Evolutionary conservation across 2,888 invertebrate genomes (phyloP).

Genomic region (Aphodius sticticus): DNA sequence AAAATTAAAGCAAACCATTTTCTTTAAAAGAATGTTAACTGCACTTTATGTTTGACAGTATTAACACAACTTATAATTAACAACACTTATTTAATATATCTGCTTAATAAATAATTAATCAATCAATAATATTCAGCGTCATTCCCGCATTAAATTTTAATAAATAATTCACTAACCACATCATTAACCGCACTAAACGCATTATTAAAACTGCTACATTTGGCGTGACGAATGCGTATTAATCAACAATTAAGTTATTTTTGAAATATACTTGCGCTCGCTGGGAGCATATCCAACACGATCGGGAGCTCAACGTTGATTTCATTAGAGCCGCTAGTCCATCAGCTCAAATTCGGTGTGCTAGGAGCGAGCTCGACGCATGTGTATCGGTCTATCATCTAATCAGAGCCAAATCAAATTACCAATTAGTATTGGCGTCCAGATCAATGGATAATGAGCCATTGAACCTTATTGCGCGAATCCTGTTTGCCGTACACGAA

Average conservation of each 20-base stretch:
- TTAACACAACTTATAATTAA: too few species aligned
- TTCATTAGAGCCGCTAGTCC: slow-evolving; percentile 12
- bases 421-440: slow-evolving; percentile 59
- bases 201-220: too few species aligned
- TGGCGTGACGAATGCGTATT: background rate
- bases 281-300: background rate
- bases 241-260: background rate
- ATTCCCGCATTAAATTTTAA: too few species aligned
- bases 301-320: slow-evolving; percentile 28
- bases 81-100: too few species aligned
- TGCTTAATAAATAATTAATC: too few species aligned
- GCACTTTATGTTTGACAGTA: too few species aligned
- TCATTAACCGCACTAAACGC: too few species aligned
- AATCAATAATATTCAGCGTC: too few species aligned
- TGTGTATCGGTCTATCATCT: slow-evolving; percentile 41
- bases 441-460: slow-evolving; percentile 57
- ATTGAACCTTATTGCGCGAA: slow-evolving; percentile 51
- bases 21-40: too few species aligned
- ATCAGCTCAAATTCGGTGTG: background rate
- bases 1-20: too few species aligned
- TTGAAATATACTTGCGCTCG: slow-evolving; percentile 8
- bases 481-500: slow-evolving; percentile 32
- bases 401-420: slow-evolving; percentile 57
- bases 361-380: background rate
- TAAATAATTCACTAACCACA: too few species aligned